A percentile compares a stretch with the other conserved stretches of the same genome.
These are phyloP conservation scores for Mycalesis mineus DNA, from an alignment of 2,888 invertebrate species.

Conservation along the genomic window DNA sequence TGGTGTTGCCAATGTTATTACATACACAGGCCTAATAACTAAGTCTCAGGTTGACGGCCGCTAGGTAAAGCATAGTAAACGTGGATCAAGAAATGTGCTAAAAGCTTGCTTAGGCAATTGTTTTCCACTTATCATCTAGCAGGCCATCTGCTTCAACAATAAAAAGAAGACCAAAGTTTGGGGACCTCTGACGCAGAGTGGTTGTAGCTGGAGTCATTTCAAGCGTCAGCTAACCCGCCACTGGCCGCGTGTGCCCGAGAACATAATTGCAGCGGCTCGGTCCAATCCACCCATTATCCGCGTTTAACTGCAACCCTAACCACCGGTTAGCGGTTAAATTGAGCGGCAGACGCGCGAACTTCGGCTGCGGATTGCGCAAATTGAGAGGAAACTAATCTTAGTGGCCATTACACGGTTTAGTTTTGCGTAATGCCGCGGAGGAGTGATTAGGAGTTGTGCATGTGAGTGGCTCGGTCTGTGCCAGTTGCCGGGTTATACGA, in stretches of 20 bases:
- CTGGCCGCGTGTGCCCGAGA: constrained; percentile 19
- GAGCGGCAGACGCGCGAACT: constrained; percentile 12
- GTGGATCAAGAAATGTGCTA: too few relatives aligned
- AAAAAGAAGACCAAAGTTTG: too few relatives aligned
- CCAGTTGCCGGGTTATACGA: not conserved
- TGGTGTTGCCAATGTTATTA: too few relatives aligned
- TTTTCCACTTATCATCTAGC: too few relatives aligned
- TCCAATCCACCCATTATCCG: constrained; percentile 32
- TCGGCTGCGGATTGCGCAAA: constrained; percentile 11
- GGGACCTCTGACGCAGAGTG: not conserved
- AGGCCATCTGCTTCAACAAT: too few relatives aligned
- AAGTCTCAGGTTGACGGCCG: too few relatives aligned
- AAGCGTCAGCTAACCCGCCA: constrained; percentile 10
- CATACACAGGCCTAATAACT: too few relatives aligned
- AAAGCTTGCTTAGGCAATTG: too few relatives aligned
- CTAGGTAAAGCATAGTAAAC: too few relatives aligned
- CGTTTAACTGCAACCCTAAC: constrained; percentile 31
- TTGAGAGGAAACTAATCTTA: constrained; percentile 13
- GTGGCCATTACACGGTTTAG: constrained; percentile 9
- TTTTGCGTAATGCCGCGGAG: constrained; percentile 11
- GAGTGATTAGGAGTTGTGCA: constrained; percentile 2
- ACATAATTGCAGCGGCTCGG: constrained; percentile 32
- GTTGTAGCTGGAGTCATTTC: not conserved
- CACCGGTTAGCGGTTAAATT: constrained; percentile 20
- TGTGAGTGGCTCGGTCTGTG: not conserved